These are phyloP conservation scores for Leptinotarsa rubiginosa DNA, from an alignment of 2,888 invertebrate genomes.

Conservation along the genomic window DNA sequence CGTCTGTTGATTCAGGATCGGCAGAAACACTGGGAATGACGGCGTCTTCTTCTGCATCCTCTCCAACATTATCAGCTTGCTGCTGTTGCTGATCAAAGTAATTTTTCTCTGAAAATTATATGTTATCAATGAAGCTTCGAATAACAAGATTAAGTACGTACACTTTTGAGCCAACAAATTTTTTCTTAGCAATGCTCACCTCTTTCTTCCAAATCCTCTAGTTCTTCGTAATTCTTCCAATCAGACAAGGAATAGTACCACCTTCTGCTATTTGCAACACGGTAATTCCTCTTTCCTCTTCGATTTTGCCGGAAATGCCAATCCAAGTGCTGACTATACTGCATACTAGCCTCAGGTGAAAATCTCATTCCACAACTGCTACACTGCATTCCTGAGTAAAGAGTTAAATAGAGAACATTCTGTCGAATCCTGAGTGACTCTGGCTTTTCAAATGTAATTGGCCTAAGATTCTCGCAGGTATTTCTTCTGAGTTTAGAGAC, in stretches of 20 bases:
- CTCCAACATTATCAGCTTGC: conserved; percentile 70
- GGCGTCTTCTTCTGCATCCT: conserved; percentile 72
- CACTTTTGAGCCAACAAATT: too few species aligned
- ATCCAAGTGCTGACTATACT: conserved; percentile 95
- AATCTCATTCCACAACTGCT: conserved; percentile 96
- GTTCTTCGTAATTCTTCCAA: conserved; percentile 95
- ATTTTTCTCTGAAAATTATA: conserved; percentile 77
- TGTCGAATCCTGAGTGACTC: conserved; percentile 82
- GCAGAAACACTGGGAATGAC: conserved; percentile 80
- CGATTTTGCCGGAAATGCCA: conserved; percentile 98
- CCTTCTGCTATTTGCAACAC: conserved; percentile 84
- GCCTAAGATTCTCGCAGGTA: conserved; percentile 67
- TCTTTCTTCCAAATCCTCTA: conserved; percentile 91
- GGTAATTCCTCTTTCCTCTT: conserved; percentile 84
- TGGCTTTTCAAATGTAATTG: conserved; percentile 75
- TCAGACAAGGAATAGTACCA: conserved; percentile 93
- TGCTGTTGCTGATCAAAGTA: conserved; percentile 81
- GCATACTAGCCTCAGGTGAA: conserved; percentile 87
- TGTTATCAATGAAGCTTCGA: background rate
- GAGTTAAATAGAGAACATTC: conserved; percentile 73
- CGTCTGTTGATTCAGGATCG: conserved; percentile 73
- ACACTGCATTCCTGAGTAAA: conserved; percentile 95
- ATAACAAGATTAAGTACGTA: background rate
- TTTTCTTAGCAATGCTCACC: conserved; percentile 65
- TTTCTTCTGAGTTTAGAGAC: conserved; percentile 40